phyloP scores from a whole-genome alignment of 2,797 vertebrate species.

The Adrianichthys oophorus region DNA sequence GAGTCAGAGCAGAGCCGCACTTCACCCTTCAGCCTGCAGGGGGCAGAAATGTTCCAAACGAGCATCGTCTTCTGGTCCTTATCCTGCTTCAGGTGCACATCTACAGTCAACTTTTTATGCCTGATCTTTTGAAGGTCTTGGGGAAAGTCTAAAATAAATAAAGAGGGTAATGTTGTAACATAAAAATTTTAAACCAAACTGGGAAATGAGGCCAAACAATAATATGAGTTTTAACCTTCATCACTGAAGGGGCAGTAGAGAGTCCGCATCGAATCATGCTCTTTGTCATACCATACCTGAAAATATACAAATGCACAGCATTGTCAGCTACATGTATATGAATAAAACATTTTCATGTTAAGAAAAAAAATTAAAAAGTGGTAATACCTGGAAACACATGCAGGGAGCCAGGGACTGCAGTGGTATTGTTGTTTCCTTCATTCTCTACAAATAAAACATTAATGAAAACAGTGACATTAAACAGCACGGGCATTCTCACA shows the following conservation, averaged over 20 bases:
- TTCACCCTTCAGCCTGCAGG: constrained; percentile 78
- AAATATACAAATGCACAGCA: constrained; percentile 38
- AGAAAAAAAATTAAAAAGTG: not conserved
- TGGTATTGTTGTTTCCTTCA: constrained; percentile 51
- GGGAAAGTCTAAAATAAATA: constrained; percentile 49
- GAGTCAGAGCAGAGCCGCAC: constrained; percentile 76
- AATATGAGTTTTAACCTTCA: constrained; percentile 38
- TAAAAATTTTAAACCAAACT: not conserved
- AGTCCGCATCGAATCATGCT: constrained; percentile 19
- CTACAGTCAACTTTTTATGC: constrained; percentile 62
- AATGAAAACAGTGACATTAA: not conserved
- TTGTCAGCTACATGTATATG: not conserved
- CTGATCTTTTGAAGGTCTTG: constrained; percentile 43
- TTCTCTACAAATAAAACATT: constrained; percentile 37
- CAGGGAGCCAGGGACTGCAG: constrained; percentile 67
- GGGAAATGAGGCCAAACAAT: not conserved
- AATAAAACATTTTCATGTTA: not conserved
- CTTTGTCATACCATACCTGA: constrained; percentile 61
- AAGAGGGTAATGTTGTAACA: not conserved
- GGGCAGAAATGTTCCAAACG: constrained; percentile 76
- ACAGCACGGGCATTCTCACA: not conserved
- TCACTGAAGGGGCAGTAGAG: constrained; percentile 68
- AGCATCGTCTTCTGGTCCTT: constrained; percentile 35
- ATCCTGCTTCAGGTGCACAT: constrained; percentile 35
- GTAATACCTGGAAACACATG: constrained; percentile 74